Conservation (phyloP, 2,888 invertebrate genomes). For the Pseudanteris insignis region DNA sequence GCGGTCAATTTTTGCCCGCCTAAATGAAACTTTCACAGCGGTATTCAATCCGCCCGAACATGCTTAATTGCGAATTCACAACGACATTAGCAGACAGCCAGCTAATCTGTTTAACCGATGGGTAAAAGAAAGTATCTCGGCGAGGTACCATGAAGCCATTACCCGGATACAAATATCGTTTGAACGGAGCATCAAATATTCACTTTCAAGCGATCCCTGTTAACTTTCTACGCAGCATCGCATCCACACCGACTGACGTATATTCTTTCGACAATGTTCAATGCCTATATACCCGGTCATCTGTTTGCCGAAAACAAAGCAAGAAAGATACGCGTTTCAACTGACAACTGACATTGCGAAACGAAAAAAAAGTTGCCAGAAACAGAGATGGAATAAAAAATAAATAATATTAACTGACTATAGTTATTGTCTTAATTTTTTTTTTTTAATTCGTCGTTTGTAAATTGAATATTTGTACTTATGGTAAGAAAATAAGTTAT, state of each 20-base stretch:
- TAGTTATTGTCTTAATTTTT: no score
- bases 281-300: no score
- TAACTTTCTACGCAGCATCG: conserved; percentile 18
- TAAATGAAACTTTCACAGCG: conserved; percentile 5
- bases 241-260: neutral
- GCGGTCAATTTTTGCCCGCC: conserved; percentile 1
- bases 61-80: conserved; percentile 12
- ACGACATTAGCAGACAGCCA: neutral
- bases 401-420: no score
- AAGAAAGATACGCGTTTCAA: no score
- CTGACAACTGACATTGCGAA: no score
- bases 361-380: no score
- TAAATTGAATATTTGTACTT: no score
- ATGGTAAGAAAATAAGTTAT: no score
- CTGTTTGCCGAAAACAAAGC: no score
- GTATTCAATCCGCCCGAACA: conserved; percentile 5
- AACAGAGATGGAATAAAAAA: no score
- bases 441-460: no score
- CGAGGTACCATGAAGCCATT: conserved; percentile 9
- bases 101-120: conserved; percentile 5
- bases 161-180: conserved; percentile 22
- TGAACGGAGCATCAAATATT: conserved; percentile 16
- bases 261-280: no score
- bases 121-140: conserved; percentile 6
- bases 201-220: conserved; percentile 9